Evolutionary conservation across 2,113 vertebrate genomes (phyloP), one percentile per base, ranked within the genome.

Genomic region (Notothenia rossii): DNA sequence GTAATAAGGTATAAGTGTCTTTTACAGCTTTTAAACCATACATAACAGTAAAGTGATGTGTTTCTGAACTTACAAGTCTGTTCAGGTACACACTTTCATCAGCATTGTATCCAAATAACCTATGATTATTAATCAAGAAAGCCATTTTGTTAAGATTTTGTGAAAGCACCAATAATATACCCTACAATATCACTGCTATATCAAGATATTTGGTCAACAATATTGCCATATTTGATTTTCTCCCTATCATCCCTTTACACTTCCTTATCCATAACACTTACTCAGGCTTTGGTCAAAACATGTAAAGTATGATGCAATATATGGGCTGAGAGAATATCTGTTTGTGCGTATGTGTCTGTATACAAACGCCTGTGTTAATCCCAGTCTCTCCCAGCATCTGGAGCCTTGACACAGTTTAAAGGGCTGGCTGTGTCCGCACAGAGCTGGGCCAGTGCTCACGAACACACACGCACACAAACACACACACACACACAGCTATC

Each of bases 321-420:
- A 69, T 58, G 77, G 59, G 61, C 83, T 33, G 46, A 18, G 73
- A 80, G 77, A 86, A 77, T 83, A 68, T 87, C 68, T 90, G 75
- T 83, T 76, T 86, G 88, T 59, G 76, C 73, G 60, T 86, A 75
- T 85, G 75, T 91, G 90, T 87, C 88, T 91, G 86, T 87, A 88
- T 81, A 87, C 83, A 89, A 89, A 86, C 88, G 85, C 85, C 53
- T 66, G 89, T 88, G 87, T 92, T 92, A 94, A 93, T 94, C 91
- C 89, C 90, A 92, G 89, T 92, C 89, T 93, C 91, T 91, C 91
- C 79, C 90, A 94, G 92, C 93, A 94, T 94, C 93, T 94, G 93
- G 92, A 93, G 92, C 89, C 86, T 92, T 89, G 89, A 92, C 92
- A 93, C 90, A 92, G 92, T 94, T 94, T 94, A 94, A 94, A 94